These are phyloP conservation scores for Frieseomelitta varia DNA, from an alignment of 1,140 invertebrate genomes.

Conservation along the genomic window DNA sequence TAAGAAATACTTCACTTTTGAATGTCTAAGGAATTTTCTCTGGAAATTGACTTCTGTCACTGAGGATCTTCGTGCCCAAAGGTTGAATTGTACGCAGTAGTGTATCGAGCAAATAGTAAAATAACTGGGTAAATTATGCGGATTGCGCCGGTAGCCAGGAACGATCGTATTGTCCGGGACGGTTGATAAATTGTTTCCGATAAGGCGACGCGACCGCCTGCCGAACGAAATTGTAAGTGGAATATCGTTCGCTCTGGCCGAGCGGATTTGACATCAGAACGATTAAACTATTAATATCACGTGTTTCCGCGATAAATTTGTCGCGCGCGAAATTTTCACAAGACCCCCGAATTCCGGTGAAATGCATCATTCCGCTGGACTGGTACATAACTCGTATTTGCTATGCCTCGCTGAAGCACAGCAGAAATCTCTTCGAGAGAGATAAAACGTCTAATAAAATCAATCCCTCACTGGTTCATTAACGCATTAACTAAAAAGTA, in stretches of 20 bases:
- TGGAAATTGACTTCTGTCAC: no score
- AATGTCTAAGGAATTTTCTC: no score
- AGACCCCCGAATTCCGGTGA: not conserved
- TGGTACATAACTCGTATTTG: not conserved
- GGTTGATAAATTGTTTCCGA: constrained; percentile 38
- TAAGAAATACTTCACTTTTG: no score
- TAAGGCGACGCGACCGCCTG: constrained; percentile 11
- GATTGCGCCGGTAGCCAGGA: constrained; percentile 8
- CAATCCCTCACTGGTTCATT: not conserved
- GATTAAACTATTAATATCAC: constrained; percentile 30
- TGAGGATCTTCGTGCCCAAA: no score
- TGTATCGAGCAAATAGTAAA: constrained; percentile 50
- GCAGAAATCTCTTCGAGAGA: not conserved
- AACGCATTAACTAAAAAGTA: not conserved
- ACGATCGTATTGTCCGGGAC: constrained; percentile 38
- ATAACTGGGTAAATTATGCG: constrained; percentile 55
- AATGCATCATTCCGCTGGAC: not conserved
- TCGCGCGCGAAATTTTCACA: not conserved
- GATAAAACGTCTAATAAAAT: constrained; percentile 4
- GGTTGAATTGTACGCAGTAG: not conserved
- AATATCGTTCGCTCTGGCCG: constrained; percentile 5
- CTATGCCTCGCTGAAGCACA: not conserved
- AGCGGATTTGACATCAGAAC: not conserved
- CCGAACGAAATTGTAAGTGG: constrained; percentile 34
- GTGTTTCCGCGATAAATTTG: constrained; percentile 15